Conservation (phyloP, 2,888 invertebrate genomes). For the Hydraecia micacea region DNA sequence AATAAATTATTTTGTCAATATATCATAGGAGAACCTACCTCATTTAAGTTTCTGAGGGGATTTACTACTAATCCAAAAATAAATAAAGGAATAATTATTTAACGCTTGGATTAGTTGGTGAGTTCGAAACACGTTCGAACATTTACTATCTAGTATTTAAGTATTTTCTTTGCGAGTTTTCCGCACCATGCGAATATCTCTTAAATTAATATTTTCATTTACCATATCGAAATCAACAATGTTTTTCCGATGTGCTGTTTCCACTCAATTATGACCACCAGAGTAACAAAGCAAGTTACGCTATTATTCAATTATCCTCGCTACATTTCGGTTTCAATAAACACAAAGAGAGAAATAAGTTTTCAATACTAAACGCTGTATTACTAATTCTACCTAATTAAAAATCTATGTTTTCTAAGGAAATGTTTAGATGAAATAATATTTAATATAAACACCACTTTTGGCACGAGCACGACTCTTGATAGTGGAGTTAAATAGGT, state of each 20-base stretch:
- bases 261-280: slow-evolving; percentile 24
- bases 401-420: not conserved
- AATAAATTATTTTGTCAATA: not conserved
- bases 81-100: not conserved
- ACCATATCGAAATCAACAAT: slow-evolving; percentile 22
- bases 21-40: not conserved
- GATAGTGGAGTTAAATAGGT: slow-evolving; percentile 6
- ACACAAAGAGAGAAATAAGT: slow-evolving; percentile 11
- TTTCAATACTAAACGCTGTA: not conserved
- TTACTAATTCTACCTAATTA: not conserved
- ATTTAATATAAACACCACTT: not conserved
- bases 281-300: slow-evolving; percentile 23
- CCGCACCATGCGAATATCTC: slow-evolving; percentile 4
- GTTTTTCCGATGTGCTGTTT: slow-evolving; percentile 17
- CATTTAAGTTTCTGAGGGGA: not conserved
- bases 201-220: slow-evolving; percentile 17
- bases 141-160: not conserved
- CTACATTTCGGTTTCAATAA: slow-evolving; percentile 43
- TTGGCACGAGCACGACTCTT: slow-evolving; percentile 14
- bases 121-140: not conserved
- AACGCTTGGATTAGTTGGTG: not conserved
- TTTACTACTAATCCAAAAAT: not conserved
- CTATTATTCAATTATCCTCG: slow-evolving; percentile 34
- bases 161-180: not conserved
- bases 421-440: slow-evolving; percentile 18